Evolutionary conservation across 2,888 invertebrate species (phyloP), one percentile per base, ranked within the genome.

Genomic region (Pollenia amentaria): DNA sequence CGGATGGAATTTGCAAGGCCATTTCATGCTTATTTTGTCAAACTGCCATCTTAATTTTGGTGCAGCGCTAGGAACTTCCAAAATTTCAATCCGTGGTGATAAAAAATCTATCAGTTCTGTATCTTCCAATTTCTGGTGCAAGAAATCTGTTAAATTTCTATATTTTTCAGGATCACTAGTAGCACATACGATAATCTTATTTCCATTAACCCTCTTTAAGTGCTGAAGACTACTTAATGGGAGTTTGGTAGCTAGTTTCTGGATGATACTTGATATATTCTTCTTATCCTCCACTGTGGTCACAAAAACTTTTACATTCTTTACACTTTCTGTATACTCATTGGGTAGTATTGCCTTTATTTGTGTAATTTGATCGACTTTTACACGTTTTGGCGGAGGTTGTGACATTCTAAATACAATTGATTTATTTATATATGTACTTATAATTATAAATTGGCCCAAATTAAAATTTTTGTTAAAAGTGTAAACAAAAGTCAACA

Each of bases 1-100:
- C 0, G 96, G 96, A 93, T 98, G 97, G 91, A 97, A 98, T 91
- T 97, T 97, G 76, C 96, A 95, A 0, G 98, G 96, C 98, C 98
- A 98, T 60, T 95, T 92, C 75, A 94, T 93, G 14, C 94, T 94
- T 7, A 95, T 95, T 88, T 94, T 93, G 0, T 94, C 93, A 90
- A 95, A 96, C 90, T 98, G 98, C 60, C 93, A 93, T 73, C 95
- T 95, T 0, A 97, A 94, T 90, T 94, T 95, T 0, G 97, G 96
- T 9, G 95, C 92, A n/a, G 90, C 89, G 29, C 93, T 91, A 0
- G 97, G 95, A 0, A 97, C 96, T 6, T 94, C 90, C 0, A 94
- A 88, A 7, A 94, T 92, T 89, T 94, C 94, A 6, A 96, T 94
- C 82, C 94, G 93, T 48, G 88, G 83, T 60, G 89, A 88, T 1